Conservation (phyloP, 1,140 invertebrate genomes). For the Mesaphorura yosii region DNA sequence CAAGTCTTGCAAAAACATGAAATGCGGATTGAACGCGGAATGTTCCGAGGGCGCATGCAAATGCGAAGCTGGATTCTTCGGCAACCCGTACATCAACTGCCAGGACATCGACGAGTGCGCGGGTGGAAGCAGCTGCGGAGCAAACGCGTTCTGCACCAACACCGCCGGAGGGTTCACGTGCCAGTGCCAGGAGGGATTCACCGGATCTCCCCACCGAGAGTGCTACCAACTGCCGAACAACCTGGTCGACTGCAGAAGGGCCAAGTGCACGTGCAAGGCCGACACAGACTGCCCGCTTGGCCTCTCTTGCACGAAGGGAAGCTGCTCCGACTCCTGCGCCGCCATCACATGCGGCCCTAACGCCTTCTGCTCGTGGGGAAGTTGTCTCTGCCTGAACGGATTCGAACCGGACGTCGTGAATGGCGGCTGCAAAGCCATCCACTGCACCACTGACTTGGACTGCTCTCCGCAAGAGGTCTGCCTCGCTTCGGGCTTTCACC, state of each 20-base stretch:
- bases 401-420: constrained; percentile 49
- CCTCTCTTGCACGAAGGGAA: constrained; percentile 53
- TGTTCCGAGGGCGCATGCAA: constrained; percentile 63
- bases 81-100: constrained; percentile 76
- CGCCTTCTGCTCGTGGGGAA: constrained; percentile 63
- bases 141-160: constrained; percentile 75
- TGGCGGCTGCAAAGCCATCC: constrained; percentile 52
- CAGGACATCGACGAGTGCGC: constrained; percentile 60
- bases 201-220: constrained; percentile 71
- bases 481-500: constrained; percentile 56
- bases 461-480: constrained; percentile 72
- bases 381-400: constrained; percentile 65
- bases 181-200: constrained; percentile 63
- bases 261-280: constrained; percentile 48
- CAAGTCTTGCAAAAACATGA: constrained; percentile 52
- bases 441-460: constrained; percentile 58
- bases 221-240: constrained; percentile 40
- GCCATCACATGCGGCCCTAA: constrained; percentile 63
- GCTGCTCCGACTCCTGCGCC: constrained; percentile 61
- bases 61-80: constrained; percentile 56
- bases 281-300: constrained; percentile 60
- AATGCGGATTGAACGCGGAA: constrained; percentile 64
- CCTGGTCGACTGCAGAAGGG: constrained; percentile 45
- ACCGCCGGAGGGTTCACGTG: constrained; percentile 71
- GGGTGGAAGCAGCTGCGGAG: constrained; percentile 57